phyloP scores from a whole-genome alignment of 2,113 vertebrate species.

The Cyanistes caeruleus region DNA sequence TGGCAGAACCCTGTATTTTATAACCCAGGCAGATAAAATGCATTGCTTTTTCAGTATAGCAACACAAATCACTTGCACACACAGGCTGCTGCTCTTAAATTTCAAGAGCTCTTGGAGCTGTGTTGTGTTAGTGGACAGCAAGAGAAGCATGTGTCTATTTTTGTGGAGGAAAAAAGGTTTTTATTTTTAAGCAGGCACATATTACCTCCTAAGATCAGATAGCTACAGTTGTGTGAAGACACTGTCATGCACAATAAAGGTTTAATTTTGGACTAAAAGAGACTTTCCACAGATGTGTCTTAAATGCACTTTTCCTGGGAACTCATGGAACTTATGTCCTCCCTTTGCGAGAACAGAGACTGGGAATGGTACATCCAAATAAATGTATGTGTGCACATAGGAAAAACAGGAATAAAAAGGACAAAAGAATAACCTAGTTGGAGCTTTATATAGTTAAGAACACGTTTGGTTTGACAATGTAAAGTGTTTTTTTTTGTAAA shows the following conservation, averaged over 20 bases:
- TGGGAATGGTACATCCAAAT: background rate
- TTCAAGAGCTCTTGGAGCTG: background rate
- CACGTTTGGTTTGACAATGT: background rate
- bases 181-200: background rate
- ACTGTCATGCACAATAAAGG: accelerated
- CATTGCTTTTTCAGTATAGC: background rate
- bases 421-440: background rate
- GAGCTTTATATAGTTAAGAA: background rate
- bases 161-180: accelerated
- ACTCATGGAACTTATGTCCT: accelerated
- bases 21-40: slow-evolving; percentile 23
- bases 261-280: background rate
- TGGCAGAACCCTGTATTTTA: background rate
- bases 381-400: background rate
- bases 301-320: background rate
- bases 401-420: background rate
- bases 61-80: background rate
- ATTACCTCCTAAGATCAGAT: background rate
- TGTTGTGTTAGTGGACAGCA: background rate
- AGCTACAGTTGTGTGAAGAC: background rate
- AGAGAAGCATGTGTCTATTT: accelerated
- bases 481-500: background rate
- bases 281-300: accelerated
- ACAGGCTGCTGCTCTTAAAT: background rate
- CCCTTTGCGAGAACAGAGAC: background rate